Percentiles rank a stretch among this genome's conserved stretches.
Evolutionary conservation across 35 echinoderm and acorn worm species (phyloP).

Genomic region (Ophiothrix spiculata): DNA sequence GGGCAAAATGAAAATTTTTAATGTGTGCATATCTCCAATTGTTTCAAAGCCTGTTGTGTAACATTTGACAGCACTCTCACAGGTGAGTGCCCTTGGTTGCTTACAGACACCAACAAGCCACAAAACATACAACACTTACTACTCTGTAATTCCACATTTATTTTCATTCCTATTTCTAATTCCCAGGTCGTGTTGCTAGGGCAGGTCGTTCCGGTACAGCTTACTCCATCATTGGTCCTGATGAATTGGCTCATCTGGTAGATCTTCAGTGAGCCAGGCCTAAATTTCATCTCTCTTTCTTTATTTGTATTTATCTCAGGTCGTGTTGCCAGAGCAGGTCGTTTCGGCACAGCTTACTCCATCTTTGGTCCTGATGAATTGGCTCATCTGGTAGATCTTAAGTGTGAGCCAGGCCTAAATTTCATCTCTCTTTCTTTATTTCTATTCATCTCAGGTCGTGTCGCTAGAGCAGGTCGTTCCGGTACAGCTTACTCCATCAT

Average conservation of each 20-base stretch:
- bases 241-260: conserved; percentile 81
- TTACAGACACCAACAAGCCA: too few species aligned
- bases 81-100: too few species aligned
- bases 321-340: conserved; percentile 91
- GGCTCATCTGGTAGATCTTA: conserved; percentile 79
- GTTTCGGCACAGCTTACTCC: conserved; percentile 78
- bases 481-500: conserved; percentile 84
- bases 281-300: background rate
- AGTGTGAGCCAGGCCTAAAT: background rate
- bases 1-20: too few species aligned
- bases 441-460: conserved; percentile 77
- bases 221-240: conserved; percentile 76
- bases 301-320: conserved; percentile 33
- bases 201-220: conserved; percentile 83
- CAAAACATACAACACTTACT: too few species aligned
- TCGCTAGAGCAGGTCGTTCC: conserved; percentile 82
- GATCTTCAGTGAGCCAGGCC: conserved; percentile 55
- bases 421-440: background rate
- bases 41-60: too few species aligned
- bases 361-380: conserved; percentile 84
- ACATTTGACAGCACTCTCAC: too few species aligned
- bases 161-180: background rate
- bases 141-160: background rate
- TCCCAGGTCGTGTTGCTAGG: conserved; percentile 97
- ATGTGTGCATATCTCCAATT: too few species aligned